phyloP scores from a whole-genome alignment of 2,113 vertebrate species.

The Poeciliopsis prolifica region DNA sequence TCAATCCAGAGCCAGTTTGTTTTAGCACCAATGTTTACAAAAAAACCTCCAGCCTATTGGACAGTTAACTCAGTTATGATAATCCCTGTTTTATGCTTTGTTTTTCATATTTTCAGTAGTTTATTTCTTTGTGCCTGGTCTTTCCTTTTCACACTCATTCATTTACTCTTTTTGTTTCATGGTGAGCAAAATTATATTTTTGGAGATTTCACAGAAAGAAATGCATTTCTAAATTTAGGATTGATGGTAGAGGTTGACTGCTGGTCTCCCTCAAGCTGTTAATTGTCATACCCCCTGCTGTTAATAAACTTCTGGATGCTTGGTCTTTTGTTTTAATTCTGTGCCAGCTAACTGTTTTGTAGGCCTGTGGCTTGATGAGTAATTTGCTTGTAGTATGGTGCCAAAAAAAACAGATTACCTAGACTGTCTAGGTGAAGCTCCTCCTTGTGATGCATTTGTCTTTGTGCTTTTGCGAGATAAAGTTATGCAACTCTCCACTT shows the following conservation, averaged over 20 bases:
- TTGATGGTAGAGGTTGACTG: slow-evolving; percentile 25
- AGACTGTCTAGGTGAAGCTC: slow-evolving; percentile 27
- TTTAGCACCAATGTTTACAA: slow-evolving; percentile 33
- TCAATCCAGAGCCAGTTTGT: slow-evolving; percentile 57
- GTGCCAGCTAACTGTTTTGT: slow-evolving; percentile 1
- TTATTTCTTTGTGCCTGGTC: slow-evolving; percentile 12
- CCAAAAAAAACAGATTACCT: slow-evolving; percentile 13
- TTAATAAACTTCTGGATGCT: slow-evolving; percentile 37
- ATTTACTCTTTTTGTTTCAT: slow-evolving; percentile 6
- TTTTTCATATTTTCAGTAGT: slow-evolving; percentile 36
- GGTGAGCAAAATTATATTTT: background rate
- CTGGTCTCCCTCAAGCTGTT: slow-evolving; percentile 20
- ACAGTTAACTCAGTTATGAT: slow-evolving; percentile 48
- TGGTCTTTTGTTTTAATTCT: slow-evolving; percentile 12
- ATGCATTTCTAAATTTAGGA: background rate
- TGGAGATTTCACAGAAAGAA: background rate
- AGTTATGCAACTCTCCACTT: slow-evolving; percentile 34
- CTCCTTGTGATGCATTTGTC: slow-evolving; percentile 14
- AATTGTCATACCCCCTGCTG: slow-evolving; percentile 18
- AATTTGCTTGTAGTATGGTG: slow-evolving; percentile 19
- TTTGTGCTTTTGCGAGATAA: slow-evolving; percentile 25
- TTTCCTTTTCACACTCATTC: slow-evolving; percentile 20
- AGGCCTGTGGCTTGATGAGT: slow-evolving; percentile 11
- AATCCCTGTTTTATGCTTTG: slow-evolving; percentile 26
- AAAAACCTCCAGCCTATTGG: slow-evolving; percentile 47